A percentile compares a stretch with the other conserved stretches of the same genome.
phyloP scores from a whole-genome alignment of 1,140 invertebrate genomes.

The Charaxes varanes region DNA sequence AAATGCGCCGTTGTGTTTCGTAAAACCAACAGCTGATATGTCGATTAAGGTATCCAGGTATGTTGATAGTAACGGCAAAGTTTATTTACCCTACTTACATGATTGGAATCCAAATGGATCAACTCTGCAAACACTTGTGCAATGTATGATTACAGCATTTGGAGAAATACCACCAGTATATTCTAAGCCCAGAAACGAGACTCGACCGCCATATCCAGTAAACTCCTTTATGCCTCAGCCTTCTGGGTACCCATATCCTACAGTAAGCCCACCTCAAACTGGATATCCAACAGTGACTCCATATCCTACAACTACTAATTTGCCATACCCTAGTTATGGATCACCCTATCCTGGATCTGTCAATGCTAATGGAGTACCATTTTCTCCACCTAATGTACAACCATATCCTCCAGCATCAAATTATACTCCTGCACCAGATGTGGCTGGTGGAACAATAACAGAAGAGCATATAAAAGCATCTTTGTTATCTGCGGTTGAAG shows the following conservation, averaged over 20 bases:
- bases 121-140: constrained; percentile 89
- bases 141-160: constrained; percentile 95
- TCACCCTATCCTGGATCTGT: constrained; percentile 52
- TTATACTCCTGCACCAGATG: constrained; percentile 54
- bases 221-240: constrained; percentile 80
- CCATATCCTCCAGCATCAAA: constrained; percentile 65
- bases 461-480: constrained; percentile 97
- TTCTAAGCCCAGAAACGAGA: constrained; percentile 77
- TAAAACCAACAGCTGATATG: constrained; percentile 97
- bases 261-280: constrained; percentile 36
- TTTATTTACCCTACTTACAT: constrained; percentile 97
- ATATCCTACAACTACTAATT: constrained; percentile 47
- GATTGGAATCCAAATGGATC: constrained; percentile 92
- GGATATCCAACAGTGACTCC: constrained; percentile 59
- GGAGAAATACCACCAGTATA: constrained; percentile 97
- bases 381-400: constrained; percentile 42
- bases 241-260: constrained; percentile 50
- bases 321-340: constrained; percentile 60
- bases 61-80: constrained; percentile 96
- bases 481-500: constrained; percentile 94
- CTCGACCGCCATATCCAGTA: constrained; percentile 77
- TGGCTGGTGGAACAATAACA: constrained; percentile 86
- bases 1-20: constrained; percentile 98
- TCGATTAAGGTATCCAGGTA: constrained; percentile 94
- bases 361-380: constrained; percentile 45